Conservation (phyloP, 2,888 invertebrate species). For the Dolomedes plantarius region DNA sequence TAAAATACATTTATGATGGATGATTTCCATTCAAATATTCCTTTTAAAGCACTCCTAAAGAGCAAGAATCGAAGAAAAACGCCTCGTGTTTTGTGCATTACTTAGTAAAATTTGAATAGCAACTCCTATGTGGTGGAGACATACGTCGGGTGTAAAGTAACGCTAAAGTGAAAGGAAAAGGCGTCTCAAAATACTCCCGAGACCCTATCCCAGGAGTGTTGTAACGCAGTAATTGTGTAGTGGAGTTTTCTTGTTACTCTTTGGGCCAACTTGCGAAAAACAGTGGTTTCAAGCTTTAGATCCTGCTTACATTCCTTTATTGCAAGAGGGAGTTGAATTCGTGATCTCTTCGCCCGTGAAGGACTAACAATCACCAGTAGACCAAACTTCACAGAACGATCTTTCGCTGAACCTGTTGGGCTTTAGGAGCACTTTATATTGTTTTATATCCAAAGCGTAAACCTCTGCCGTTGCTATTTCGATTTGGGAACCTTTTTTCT, state of each 20-base stretch:
- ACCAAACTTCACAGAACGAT: conserved; percentile 65
- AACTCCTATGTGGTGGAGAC: conserved; percentile 41
- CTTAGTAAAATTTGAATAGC: conserved; percentile 49
- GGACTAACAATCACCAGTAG: conserved; percentile 64
- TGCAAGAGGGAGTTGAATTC: conserved; percentile 59
- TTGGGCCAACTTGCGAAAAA: conserved; percentile 65
- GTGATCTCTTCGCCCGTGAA: conserved; percentile 57
- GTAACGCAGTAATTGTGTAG: conserved; percentile 71
- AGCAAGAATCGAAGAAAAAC: background rate
- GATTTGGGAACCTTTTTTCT: conserved; percentile 48
- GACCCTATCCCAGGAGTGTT: conserved; percentile 61
- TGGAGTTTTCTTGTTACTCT: conserved; percentile 71
- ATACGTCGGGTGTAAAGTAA: conserved; percentile 30
- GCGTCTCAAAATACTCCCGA: conserved; percentile 64
- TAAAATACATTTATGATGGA: background rate
- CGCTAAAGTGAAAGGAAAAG: conserved; percentile 45
- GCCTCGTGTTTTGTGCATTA: conserved; percentile 1
- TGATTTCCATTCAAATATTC: conserved; percentile 1
- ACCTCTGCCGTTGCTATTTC: conserved; percentile 55
- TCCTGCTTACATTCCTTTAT: conserved; percentile 70
- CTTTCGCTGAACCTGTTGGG: conserved; percentile 63
- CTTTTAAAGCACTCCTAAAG: background rate
- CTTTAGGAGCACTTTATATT: conserved; percentile 68
- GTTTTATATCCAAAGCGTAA: conserved; percentile 66
- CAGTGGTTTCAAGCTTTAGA: conserved; percentile 71